Base-by-base conservation (phyloP, 1,140 invertebrate species). In the Cherax quadricarinatus region DNA sequence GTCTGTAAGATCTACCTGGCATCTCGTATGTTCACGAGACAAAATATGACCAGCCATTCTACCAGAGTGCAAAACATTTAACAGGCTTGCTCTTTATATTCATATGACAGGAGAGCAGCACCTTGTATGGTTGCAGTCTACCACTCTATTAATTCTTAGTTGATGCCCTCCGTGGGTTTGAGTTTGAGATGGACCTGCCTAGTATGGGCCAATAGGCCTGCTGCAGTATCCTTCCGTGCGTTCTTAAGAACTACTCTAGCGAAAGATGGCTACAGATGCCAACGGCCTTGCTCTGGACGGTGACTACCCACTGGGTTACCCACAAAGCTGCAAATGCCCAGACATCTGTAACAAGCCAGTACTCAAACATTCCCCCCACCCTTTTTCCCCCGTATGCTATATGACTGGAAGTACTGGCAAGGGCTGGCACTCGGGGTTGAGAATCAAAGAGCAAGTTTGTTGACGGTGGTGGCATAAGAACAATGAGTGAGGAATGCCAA, bases 401-500 rank as follows among this genome's bases (percentile, higher is more conserved):
- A 16, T 60, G 1, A 16, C 57, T 60, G 16, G 57, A 60, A 9
- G 66, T 21, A 70, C 66, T 70, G 66, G 5, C 66, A 16, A 12
- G 30, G 30, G 30, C 21, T 21, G 14, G 66, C 10, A 5, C n/a
- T 18, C 10, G 30, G n/a, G 51, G 82, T 0, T 4, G 41, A 21
- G 82, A 18, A 5, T 4, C 3, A 60, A 57, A 30, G 81, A n/a
- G 24, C 14, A 51, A 62, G 49, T 24, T 49, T 89, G 81, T 75
- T 75, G 30, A 41, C 30, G 51, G 81, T 80, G 80, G 81, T 24
- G 62, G 49, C 81, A 83, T 75, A 90, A 90, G 88, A 90, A 90
- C 82, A 90, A 90, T 90, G 66, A 84, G 88, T 78, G 41, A 80
- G 79, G 48, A 90, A 90, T 66, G 70, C 66, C 75, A 84, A 85